Evolutionary conservation across 1,140 invertebrate species (phyloP).

Genomic region (Atopsyche davidsoni): DNA sequence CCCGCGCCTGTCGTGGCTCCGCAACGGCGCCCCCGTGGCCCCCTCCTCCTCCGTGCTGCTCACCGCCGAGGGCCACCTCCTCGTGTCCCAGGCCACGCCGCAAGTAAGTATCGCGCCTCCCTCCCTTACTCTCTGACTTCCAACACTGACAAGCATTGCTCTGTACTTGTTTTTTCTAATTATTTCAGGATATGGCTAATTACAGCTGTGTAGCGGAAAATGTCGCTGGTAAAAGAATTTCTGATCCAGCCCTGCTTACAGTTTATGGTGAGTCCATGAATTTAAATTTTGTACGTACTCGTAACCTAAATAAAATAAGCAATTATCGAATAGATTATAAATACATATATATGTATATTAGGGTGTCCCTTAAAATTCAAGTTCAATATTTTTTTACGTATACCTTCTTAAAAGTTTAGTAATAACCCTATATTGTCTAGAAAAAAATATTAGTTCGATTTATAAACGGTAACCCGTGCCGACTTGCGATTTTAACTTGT

Average conservation of each 20-base stretch:
- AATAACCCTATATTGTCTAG: too few species aligned
- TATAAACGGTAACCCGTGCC: too few species aligned
- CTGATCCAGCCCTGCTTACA: constrained; percentile 79
- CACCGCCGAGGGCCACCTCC: constrained; percentile 80
- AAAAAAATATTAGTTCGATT: too few species aligned
- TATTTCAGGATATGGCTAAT: constrained; percentile 81
- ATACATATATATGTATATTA: too few species aligned
- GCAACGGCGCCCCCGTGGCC: constrained; percentile 62
- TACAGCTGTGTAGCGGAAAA: constrained; percentile 97
- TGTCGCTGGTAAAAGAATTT: constrained; percentile 78
- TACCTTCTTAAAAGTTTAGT: too few species aligned
- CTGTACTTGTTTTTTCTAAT: neutral
- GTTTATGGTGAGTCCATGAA: constrained; percentile 88
- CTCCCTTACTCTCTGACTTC: neutral
- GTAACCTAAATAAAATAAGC: too few species aligned
- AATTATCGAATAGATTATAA: too few species aligned
- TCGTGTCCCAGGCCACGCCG: constrained; percentile 84
- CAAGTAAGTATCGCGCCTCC: constrained; percentile 42
- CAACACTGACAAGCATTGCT: neutral
- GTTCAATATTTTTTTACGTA: too few species aligned
- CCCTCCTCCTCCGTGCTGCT: constrained; percentile 56
- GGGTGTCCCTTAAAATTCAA: too few species aligned
- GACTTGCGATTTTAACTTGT: too few species aligned
- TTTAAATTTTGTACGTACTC: too few species aligned
- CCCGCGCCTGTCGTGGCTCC: constrained; percentile 78